Percentiles rank a stretch among this genome's conserved stretches.
These are phyloP conservation scores for Augochlorella aurata DNA, from an alignment of 2,888 invertebrate species.

Conservation along the genomic window DNA sequence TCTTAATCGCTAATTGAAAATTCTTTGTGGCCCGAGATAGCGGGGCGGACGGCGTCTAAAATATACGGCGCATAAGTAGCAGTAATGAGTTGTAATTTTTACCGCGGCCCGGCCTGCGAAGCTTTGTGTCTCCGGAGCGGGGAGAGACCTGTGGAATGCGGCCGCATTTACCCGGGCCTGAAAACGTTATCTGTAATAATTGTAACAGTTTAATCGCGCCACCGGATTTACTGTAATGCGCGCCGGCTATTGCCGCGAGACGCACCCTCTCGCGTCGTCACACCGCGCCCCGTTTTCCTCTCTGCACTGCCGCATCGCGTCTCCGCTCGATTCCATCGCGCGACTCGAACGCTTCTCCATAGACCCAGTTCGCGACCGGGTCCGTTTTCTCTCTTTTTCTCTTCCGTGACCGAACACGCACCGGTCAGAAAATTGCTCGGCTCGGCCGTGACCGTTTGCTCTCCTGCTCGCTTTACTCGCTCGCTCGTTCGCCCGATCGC, in stretches of 20 bases:
- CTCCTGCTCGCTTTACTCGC: not conserved
- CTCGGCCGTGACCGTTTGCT: slow-evolving; percentile 40
- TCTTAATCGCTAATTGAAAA: slow-evolving; percentile 57
- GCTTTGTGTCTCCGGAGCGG: slow-evolving; percentile 6
- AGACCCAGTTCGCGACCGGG: not conserved
- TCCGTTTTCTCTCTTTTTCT: slow-evolving; percentile 1
- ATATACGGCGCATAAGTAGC: slow-evolving; percentile 46
- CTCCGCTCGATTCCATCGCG: not conserved
- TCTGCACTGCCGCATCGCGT: not conserved
- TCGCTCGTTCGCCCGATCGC: not conserved
- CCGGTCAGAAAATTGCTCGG: slow-evolving; percentile 41
- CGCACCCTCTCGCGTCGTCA: no score
- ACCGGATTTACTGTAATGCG: slow-evolving; percentile 32
- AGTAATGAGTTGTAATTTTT: slow-evolving; percentile 50
- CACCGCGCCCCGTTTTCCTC: not conserved
- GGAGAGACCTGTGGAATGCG: slow-evolving; percentile 15
- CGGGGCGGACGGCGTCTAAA: slow-evolving; percentile 29
- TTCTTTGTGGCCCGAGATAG: slow-evolving; percentile 47
- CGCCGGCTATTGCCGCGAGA: slow-evolving; percentile 1
- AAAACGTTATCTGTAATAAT: slow-evolving; percentile 45
- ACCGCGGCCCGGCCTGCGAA: not conserved
- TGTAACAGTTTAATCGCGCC: slow-evolving; percentile 44
- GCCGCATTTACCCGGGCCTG: slow-evolving; percentile 14
- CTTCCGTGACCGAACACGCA: slow-evolving; percentile 31
- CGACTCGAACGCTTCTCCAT: not conserved